phyloP scores from a whole-genome alignment of 1,140 invertebrate species.

The Dolichoris vasculosae region DNA sequence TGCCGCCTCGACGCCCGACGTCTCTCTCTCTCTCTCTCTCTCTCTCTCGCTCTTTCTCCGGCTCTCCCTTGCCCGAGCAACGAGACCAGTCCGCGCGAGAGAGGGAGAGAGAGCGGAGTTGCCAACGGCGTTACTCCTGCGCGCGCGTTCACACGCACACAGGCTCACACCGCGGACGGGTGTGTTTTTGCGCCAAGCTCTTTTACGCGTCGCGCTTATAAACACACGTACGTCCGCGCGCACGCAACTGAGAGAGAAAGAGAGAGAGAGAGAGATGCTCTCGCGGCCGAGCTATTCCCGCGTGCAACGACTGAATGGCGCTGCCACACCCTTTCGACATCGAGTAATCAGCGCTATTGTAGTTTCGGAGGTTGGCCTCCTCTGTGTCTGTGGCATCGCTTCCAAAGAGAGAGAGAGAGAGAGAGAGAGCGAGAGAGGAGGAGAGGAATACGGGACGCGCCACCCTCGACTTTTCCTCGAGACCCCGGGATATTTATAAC shows the following conservation, averaged over 20 bases:
- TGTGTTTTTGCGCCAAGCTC: neutral
- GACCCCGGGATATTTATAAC: too few relatives aligned
- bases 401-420: neutral
- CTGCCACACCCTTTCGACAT: conserved; percentile 73
- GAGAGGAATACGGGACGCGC: neutral
- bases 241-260: too few relatives aligned
- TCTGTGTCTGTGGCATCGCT: neutral
- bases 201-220: neutral
- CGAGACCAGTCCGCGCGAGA: neutral
- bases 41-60: conserved; percentile 48
- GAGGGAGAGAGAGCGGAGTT: neutral
- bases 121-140: neutral
- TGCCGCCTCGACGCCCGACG: conserved; percentile 44
- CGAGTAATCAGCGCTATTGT: conserved; percentile 74
- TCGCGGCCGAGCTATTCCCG: conserved; percentile 63
- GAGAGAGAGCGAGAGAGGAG: neutral
- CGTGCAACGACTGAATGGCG: conserved; percentile 74
- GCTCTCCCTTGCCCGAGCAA: neutral
- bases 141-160: conserved; percentile 1
- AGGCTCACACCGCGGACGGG: neutral
- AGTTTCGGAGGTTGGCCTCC: conserved; percentile 63
- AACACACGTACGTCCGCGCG: neutral
- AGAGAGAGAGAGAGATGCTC: neutral
- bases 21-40: conserved; percentile 49
- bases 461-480: too few relatives aligned